Base-by-base conservation (phyloP, 2,797 vertebrate species). In the Synanceia verrucosa region DNA sequence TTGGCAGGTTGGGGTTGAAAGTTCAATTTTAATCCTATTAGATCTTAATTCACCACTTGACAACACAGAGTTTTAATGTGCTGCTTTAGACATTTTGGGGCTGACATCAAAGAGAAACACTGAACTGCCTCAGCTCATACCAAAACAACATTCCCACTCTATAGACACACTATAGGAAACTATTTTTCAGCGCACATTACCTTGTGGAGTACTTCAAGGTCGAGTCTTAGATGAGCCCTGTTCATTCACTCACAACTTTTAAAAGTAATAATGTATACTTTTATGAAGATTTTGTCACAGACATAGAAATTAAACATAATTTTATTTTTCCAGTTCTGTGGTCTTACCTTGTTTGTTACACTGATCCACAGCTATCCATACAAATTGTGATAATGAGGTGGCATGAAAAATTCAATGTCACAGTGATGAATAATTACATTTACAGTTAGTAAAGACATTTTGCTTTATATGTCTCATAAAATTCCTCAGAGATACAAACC, bases 1-100 rank as follows among this genome's bases (percentile, higher is more conserved):
- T 65, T 73, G 62, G 39, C 28, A 53, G 37, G 61, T 43, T 61
- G 65, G 13, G 46, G 36, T 60, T 23, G 10, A 59, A 70, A 70
- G 58, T 77, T 70, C 41, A 57, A 2, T 68, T 79, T 70, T 63
- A 81, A 79, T 70, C 75, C 37, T 70, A 9, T 67, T 78, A 51
- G n/a, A 73, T 66, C 56, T 62, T 48, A 52, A 41, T 60, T 34
- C 18, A 73, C 33, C 36, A 66, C 58, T 65, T 73, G 48, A 60
- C 64, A 77, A 64, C 21, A 43, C 19, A 34, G 24, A 34, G 56
- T 48, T 53, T 73, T 28, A 75, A 70, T 61, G 18, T 28, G 28
- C 46, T 56, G 19, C n/a, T n/a, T 63, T 29, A 55, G 65, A 61
- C n/a, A n/a, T 74, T 12, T 46, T 36, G 28, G 53, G 16, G 33